Evolutionary conservation across 1,140 invertebrate species (phyloP), one percentile per base, ranked within the genome.

Genomic region (Apis dorsata): DNA sequence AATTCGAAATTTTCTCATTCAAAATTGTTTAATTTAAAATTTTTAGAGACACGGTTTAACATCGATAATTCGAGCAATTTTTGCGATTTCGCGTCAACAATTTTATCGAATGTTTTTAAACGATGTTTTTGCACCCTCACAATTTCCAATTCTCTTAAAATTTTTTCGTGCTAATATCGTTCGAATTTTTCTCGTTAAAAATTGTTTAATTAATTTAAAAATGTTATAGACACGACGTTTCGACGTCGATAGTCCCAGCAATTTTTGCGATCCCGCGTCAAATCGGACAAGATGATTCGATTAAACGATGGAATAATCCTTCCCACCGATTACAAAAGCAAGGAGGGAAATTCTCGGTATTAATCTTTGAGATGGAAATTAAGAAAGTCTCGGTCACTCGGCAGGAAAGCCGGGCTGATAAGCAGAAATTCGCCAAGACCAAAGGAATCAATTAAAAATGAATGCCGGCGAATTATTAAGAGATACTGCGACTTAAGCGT

Each of bases 391-490:
- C 24, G 82, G 59, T 71, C 59, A 49, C 17, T 62, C 66, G 53
- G 7, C 13, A 53, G 74, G 77, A 17, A 17, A 55, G 10, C 51
- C 62, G 62, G 53, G 21, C 79, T 81, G 80, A 68, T 69, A 69
- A 59, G 65, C 53, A 28, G 53, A 65, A 44, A 51, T 51, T 24
- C 70, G 72, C 0, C 62, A 28, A 81, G 82, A 79, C 83, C 79
- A 59, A 71, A 44, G 72, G 68, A 81, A 85, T 76, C 83, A 85
- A 85, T 76, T 85, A 85, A 85, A 85, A 85, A 85, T 81, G 79
- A 85, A 81, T 66, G 79, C 65, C 72, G 59, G 34, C 57, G 83
- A 85, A 85, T 85, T 81, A 85, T 85, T 85, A 81, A 85, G 60
- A 65, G 79, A 85, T 34, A 65, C 57, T 21, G 65, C n/a, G 72